Conservation (phyloP, 1,140 invertebrate genomes). For the Hypsibius dujardini region DNA sequence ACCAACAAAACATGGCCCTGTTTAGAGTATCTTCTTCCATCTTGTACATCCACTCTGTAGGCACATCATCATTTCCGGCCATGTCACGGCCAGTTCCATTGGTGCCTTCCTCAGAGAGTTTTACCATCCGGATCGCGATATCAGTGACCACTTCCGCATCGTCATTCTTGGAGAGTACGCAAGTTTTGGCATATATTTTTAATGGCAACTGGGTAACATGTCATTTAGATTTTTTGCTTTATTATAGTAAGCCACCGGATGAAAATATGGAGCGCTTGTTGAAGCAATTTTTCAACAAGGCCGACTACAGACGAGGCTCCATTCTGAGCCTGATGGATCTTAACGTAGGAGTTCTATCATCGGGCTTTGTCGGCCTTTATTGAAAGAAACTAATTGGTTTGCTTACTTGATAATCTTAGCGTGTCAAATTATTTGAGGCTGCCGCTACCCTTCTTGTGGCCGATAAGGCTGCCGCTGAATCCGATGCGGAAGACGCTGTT, state of each 20-base stretch:
- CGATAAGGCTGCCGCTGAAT: constrained; percentile 37
- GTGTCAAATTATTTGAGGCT: constrained; percentile 39
- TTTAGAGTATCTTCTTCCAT: not conserved
- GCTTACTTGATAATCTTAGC: too few relatives aligned
- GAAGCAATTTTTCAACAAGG: constrained; percentile 42
- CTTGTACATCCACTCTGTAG: not conserved
- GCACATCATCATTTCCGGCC: constrained; percentile 4
- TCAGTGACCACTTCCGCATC: not conserved
- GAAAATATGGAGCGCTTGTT: constrained; percentile 42
- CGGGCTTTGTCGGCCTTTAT: too few relatives aligned
- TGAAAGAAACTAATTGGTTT: too few relatives aligned
- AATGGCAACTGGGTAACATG: not conserved
- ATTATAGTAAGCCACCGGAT: constrained; percentile 33
- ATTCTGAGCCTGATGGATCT: constrained; percentile 43
- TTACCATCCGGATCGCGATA: not conserved
- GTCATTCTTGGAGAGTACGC: constrained; percentile 5
- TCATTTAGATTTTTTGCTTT: not conserved
- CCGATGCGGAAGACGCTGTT: constrained; percentile 42
- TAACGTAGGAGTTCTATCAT: too few relatives aligned
- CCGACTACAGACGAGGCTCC: constrained; percentile 42
- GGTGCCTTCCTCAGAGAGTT: not conserved
- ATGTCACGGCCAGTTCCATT: not conserved
- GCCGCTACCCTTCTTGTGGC: constrained; percentile 40
- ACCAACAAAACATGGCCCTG: too few relatives aligned
- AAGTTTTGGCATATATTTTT: too few relatives aligned